A percentile compares a stretch with the other conserved stretches of the same genome.
These are phyloP conservation scores for Folsomia manolachei DNA, from an alignment of 2,888 invertebrate species.

Conservation along the genomic window DNA sequence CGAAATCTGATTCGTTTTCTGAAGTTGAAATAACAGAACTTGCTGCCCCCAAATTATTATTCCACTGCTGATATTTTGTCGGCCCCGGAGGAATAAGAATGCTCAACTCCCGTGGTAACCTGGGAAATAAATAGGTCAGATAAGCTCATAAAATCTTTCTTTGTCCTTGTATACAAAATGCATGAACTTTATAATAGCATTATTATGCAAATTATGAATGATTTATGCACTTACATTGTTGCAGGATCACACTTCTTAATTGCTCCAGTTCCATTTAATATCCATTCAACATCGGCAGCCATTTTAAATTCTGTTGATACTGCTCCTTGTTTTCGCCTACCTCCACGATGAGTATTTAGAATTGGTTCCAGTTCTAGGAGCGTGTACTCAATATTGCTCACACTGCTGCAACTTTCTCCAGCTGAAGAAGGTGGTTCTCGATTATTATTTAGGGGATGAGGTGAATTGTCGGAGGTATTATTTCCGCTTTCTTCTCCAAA, in stretches of 20 bases:
- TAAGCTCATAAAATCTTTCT: too few species aligned
- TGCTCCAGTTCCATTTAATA: slow-evolving; percentile 64
- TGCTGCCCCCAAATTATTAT: not conserved
- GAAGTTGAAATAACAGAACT: too few species aligned
- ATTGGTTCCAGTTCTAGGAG: slow-evolving; percentile 31
- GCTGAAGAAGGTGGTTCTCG: slow-evolving; percentile 24
- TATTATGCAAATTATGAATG: not conserved
- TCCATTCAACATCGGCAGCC: slow-evolving; percentile 75
- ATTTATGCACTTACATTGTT: slow-evolving; percentile 11
- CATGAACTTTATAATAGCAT: too few species aligned
- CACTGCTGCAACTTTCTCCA: slow-evolving; percentile 29
- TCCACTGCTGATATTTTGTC: slow-evolving; percentile 5
- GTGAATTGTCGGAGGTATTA: slow-evolving; percentile 25
- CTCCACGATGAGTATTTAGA: slow-evolving; percentile 24
- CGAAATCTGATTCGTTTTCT: slow-evolving; percentile 30
- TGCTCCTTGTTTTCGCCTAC: slow-evolving; percentile 37
- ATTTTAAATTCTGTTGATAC: slow-evolving; percentile 24
- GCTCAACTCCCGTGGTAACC: slow-evolving; percentile 27
- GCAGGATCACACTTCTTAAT: slow-evolving; percentile 51
- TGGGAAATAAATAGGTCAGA: not conserved
- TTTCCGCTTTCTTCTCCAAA: not conserved
- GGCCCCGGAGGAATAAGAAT: slow-evolving; percentile 18
- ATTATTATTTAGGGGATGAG: not conserved
- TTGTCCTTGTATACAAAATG: too few species aligned
- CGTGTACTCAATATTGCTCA: slow-evolving; percentile 27